phyloP scores from a whole-genome alignment of 2,888 invertebrate species.

The Eubasilissa splendida region DNA sequence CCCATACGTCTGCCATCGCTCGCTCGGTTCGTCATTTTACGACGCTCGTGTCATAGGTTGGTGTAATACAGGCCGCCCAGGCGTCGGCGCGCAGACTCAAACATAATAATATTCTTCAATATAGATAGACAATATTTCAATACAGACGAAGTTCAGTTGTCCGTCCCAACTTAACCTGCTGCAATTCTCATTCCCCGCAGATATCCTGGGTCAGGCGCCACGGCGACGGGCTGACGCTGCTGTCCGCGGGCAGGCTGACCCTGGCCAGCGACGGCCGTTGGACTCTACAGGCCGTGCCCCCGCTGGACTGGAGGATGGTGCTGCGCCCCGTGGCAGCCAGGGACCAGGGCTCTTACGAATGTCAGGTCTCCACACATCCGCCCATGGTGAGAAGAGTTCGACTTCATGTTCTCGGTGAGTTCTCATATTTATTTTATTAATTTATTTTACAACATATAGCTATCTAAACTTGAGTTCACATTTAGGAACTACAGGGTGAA shows the following conservation, averaged over 20 bases:
- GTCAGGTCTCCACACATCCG: constrained; percentile 57
- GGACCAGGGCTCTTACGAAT: constrained; percentile 56
- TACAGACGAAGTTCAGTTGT: too few relatives aligned
- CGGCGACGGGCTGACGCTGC: constrained; percentile 71
- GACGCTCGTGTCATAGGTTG: too few relatives aligned
- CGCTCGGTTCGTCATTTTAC: too few relatives aligned
- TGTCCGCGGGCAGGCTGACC: constrained; percentile 69
- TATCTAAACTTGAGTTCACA: too few relatives aligned
- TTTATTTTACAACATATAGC: too few relatives aligned
- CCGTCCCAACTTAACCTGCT: background rate
- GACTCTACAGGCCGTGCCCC: constrained; percentile 52
- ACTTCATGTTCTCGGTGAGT: constrained; percentile 55
- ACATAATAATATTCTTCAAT: too few relatives aligned
- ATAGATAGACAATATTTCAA: too few relatives aligned
- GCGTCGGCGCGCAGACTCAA: too few relatives aligned
- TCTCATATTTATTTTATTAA: background rate
- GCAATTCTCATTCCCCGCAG: constrained; percentile 60
- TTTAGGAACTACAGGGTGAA: too few relatives aligned
- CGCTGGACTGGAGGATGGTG: constrained; percentile 52
- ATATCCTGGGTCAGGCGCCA: constrained; percentile 74
- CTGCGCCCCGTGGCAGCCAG: constrained; percentile 55
- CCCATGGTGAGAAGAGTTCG: constrained; percentile 53
- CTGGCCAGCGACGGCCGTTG: constrained; percentile 56
- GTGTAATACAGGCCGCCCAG: too few relatives aligned
- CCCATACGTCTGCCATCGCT: too few relatives aligned